Percentiles rank a stretch among this genome's conserved stretches.
Conservation (phyloP, 2,888 invertebrate species). For the Aproaerema taeniolella region DNA sequence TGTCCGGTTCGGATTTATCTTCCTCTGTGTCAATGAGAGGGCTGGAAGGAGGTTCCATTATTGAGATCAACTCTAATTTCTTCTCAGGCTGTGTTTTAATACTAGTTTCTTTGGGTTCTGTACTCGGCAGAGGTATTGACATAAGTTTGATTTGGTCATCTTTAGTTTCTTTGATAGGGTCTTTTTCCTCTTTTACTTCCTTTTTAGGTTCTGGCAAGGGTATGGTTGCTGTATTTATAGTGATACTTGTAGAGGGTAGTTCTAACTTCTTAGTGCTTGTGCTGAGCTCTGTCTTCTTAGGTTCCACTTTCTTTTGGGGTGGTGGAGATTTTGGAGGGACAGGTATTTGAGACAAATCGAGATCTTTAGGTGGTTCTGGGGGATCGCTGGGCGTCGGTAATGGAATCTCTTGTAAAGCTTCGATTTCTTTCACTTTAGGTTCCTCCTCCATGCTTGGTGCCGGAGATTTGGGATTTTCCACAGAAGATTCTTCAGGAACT, state of each 20-base stretch:
- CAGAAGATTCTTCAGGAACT: slow-evolving; percentile 35
- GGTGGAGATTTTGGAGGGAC: slow-evolving; percentile 51
- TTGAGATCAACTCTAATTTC: slow-evolving; percentile 35
- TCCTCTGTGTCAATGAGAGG: slow-evolving; percentile 68
- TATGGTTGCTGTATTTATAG: slow-evolving; percentile 13
- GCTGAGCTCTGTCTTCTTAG: slow-evolving; percentile 9
- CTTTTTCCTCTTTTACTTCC: slow-evolving; percentile 19
- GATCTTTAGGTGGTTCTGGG: slow-evolving; percentile 10
- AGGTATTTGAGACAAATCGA: slow-evolving; percentile 31
- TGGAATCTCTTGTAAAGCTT: slow-evolving; percentile 9
- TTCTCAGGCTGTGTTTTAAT: slow-evolving; percentile 37
- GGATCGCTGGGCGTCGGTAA: slow-evolving; percentile 7
- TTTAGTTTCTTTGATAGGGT: slow-evolving; percentile 18
- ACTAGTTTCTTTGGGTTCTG: slow-evolving; percentile 28
- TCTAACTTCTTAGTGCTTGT: slow-evolving; percentile 15
- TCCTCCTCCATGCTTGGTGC: slow-evolving; percentile 25
- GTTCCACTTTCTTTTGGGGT: slow-evolving; percentile 24
- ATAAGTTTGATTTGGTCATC: slow-evolving; percentile 30
- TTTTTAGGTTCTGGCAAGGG: slow-evolving; percentile 23
- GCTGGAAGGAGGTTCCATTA: slow-evolving; percentile 54
- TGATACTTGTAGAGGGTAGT: slow-evolving; percentile 20
- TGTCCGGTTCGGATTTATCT: slow-evolving; percentile 70
- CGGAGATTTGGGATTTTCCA: slow-evolving; percentile 35
- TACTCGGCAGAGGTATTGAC: slow-evolving; percentile 36
- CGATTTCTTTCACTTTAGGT: slow-evolving; percentile 4